Conservation (phyloP, 1,140 invertebrate species). For the Pseudomyrmex cubaensis region DNA sequence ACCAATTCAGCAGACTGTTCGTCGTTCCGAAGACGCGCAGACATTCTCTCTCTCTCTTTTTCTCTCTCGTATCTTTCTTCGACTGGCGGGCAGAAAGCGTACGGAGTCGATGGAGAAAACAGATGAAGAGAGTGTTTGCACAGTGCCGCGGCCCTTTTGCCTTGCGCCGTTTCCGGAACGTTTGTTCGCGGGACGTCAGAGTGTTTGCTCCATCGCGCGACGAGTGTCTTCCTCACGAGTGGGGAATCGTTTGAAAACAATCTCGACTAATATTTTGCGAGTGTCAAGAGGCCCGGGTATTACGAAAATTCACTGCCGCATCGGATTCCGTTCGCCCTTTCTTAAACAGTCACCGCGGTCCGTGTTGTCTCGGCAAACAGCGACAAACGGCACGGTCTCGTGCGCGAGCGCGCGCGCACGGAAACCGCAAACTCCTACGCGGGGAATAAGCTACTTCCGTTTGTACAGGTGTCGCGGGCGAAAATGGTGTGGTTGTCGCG, state of each 20-base stretch:
- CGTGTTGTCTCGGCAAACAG: constrained; percentile 47
- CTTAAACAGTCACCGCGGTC: constrained; percentile 21
- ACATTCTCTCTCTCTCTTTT: no score
- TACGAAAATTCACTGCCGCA: constrained; percentile 55
- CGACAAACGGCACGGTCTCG: background rate
- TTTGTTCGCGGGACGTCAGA: constrained; percentile 46
- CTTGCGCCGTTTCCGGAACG: constrained; percentile 39
- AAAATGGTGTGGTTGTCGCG: constrained; percentile 51
- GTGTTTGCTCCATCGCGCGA: constrained; percentile 37
- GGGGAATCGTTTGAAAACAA: constrained; percentile 60
- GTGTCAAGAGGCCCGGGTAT: constrained; percentile 21
- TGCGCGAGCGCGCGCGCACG: background rate
- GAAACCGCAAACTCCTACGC: constrained; percentile 48
- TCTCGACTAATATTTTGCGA: constrained; percentile 58
- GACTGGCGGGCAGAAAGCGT: constrained; percentile 17
- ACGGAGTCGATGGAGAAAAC: constrained; percentile 27
- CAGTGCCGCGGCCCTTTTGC: constrained; percentile 36
- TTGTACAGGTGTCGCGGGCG: constrained; percentile 48
- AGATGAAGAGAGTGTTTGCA: constrained; percentile 36
- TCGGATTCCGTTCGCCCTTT: constrained; percentile 31
- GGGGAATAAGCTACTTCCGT: constrained; percentile 53
- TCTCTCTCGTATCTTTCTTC: background rate
- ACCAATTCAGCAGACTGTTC: background rate
- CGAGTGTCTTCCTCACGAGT: constrained; percentile 36
- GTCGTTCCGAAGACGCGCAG: background rate